Evolutionary conservation across 2,888 invertebrate species (phyloP).

Genomic region (Drosophila longiperda): DNA sequence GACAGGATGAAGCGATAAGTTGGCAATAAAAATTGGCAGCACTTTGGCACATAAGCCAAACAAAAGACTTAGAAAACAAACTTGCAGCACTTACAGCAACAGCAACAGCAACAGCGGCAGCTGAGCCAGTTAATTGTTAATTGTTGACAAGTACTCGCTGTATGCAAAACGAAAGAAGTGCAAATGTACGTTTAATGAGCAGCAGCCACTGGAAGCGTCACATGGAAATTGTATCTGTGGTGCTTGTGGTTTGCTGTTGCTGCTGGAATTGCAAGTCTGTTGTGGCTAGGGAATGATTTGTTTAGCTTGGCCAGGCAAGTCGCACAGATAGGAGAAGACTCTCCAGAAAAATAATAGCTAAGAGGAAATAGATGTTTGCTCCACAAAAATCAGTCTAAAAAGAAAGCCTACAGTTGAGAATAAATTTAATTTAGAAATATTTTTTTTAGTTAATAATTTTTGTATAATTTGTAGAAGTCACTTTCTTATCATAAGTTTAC

Average conservation of each 20-base stretch:
- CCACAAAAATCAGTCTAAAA: constrained; percentile 13
- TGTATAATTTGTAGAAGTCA: constrained; percentile 7
- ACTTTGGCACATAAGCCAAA: constrained; percentile 74
- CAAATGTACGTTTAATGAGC: constrained; percentile 74
- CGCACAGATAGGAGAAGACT: constrained; percentile 32
- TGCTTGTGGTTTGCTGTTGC: constrained; percentile 30
- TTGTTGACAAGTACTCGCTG: constrained; percentile 72
- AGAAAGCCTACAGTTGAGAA: constrained; percentile 6
- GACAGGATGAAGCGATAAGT: constrained; percentile 75
- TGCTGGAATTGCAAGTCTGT: constrained; percentile 3
- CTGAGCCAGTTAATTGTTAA: constrained; percentile 75
- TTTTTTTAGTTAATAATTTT: constrained; percentile 5
- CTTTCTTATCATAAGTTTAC: constrained; percentile 12
- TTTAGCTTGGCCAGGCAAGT: constrained; percentile 7
- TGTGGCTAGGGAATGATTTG: constrained; percentile 29
- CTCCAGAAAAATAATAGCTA: constrained; percentile 26
- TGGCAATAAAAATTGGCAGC: constrained; percentile 78
- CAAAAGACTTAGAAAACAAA: constrained; percentile 67
- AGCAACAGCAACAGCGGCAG: constrained; percentile 21
- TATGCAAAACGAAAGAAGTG: constrained; percentile 66
- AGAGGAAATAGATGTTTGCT: constrained; percentile 32
- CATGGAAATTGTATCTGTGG: constrained; percentile 8
- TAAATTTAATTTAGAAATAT: background rate
- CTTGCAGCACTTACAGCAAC: constrained; percentile 23
- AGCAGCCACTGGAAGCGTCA: constrained; percentile 14